Base-by-base conservation (phyloP, 2,888 invertebrate genomes). In the Meliscaeva auricollis region DNA sequence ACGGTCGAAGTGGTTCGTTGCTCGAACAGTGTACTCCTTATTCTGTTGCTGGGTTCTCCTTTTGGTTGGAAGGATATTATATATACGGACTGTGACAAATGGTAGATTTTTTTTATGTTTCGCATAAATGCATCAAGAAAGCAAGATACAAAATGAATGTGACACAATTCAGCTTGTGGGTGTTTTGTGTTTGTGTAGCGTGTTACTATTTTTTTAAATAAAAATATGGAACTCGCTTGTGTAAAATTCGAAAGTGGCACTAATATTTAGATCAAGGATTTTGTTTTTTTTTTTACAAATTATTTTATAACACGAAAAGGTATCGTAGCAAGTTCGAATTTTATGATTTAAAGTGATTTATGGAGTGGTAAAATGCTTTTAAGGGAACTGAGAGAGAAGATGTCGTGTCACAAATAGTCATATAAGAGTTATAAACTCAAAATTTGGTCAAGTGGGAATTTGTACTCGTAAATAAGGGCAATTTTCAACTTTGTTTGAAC, bases 221-320 rank as follows among this genome's bases (percentile, higher is more conserved):
- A 38, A 72, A 66, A 48, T 48, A 72, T 41, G 62, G 68, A 69
- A 66, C 58, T 60, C n/a, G n/a, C 58, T 66, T 79, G 78, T 50
- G 48, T 58, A 26, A 79, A 66, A 66, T 75, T 30, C 22, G 35
- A 81, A 81, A 81, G 81, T 70, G 64, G 76, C 76, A 81, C 77
- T 20, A 77, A 68, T 82, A 77, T 82, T 82, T 72, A 68, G 77
- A 82, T 73, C 82, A 82, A 82, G 82, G 82, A 77, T 77, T 60
- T 35, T 60, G 38, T 77, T 76, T 22, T 20, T 15, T 9, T 38
- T 58, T 15, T 17, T 50, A 38, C 3, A 11, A 11, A 2, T 2
- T 30, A 15, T 60, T 41, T 20, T 38, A 38, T 56, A 48, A 30
- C 70, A 66, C 41, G 50, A 44, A 41, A 26, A 52, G 15, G 48